Evolutionary conservation across 2,113 vertebrate genomes (phyloP).

Genomic region (Ciconia stormi): DNA sequence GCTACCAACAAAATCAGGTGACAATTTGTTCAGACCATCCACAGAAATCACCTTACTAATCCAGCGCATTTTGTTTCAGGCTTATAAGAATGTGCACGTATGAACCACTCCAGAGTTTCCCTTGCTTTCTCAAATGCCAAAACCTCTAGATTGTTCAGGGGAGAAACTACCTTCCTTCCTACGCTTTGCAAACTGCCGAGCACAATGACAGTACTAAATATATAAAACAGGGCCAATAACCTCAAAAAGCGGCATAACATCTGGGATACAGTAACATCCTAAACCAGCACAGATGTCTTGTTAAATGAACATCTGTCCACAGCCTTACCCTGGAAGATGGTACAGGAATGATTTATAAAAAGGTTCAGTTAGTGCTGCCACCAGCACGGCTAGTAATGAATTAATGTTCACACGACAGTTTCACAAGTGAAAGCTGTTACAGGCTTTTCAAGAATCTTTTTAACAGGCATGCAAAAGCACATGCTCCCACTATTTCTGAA

Average conservation of each 20-base stretch:
- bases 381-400: neutral
- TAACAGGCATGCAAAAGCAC: neutral
- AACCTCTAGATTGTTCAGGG: neutral
- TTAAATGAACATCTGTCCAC: slow-evolving; percentile 61
- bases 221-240: slow-evolving; percentile 16
- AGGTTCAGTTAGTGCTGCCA: slow-evolving; percentile 18
- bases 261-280: slow-evolving; percentile 51
- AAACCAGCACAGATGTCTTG: slow-evolving; percentile 61
- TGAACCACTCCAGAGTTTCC: neutral
- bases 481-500: neutral
- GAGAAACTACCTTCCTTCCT: neutral
- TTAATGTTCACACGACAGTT: neutral
- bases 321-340: neutral
- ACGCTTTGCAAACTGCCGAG: neutral
- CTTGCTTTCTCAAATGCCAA: neutral
- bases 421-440: neutral
- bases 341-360: slow-evolving; percentile 14
- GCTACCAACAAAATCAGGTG: neutral
- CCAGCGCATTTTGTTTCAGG: neutral
- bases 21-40: neutral
- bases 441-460: neutral
- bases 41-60: neutral
- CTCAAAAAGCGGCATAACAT: slow-evolving; percentile 47
- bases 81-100: neutral
- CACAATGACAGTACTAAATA: neutral